These are phyloP conservation scores for Cydia strobilella DNA, from an alignment of 1,140 invertebrate species.

Conservation along the genomic window DNA sequence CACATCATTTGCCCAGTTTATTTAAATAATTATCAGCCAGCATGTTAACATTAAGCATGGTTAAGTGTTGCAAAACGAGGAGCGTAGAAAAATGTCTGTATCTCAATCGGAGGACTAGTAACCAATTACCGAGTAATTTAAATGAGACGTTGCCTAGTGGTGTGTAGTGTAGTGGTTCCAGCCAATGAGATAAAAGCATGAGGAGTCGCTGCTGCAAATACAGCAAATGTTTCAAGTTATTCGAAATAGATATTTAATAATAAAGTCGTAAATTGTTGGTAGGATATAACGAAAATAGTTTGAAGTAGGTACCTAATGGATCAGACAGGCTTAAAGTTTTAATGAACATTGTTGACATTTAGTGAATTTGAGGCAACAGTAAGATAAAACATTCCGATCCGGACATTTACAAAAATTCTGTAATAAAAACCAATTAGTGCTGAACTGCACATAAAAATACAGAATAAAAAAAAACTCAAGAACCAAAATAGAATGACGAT, in stretches of 20 bases:
- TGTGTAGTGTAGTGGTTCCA: neutral
- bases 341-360: too few species aligned
- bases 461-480: too few species aligned
- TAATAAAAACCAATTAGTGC: too few species aligned
- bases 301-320: too few species aligned
- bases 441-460: too few species aligned
- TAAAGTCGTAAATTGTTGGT: neutral
- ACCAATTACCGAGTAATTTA: slow-evolving; percentile 60
- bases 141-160: slow-evolving; percentile 4
- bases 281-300: neutral
- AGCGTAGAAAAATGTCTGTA: slow-evolving; percentile 35
- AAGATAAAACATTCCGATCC: too few species aligned
- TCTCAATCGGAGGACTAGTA: slow-evolving; percentile 59
- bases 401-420: too few species aligned
- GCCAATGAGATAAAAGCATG: neutral
- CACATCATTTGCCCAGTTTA: slow-evolving; percentile 38
- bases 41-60: slow-evolving; percentile 26
- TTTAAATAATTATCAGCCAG: slow-evolving; percentile 53
- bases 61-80: slow-evolving; percentile 31
- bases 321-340: too few species aligned
- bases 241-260: neutral
- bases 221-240: neutral
- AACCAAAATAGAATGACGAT: too few species aligned
- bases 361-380: too few species aligned
- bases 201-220: neutral